Evolutionary conservation across 1,140 invertebrate genomes (phyloP).

Genomic region (Paraescarpia echinospica): DNA sequence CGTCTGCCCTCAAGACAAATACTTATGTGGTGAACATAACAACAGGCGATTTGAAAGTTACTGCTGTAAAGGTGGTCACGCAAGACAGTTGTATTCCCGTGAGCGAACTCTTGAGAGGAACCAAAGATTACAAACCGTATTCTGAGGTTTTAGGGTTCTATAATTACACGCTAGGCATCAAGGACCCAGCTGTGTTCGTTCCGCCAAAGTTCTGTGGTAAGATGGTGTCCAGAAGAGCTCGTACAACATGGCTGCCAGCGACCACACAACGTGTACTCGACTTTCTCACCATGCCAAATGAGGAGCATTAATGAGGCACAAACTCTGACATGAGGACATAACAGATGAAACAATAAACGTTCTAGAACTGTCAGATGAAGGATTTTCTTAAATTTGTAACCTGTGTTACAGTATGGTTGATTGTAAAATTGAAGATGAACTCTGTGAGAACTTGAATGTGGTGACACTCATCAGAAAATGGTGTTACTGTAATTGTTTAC

Average conservation of each 20-base stretch:
- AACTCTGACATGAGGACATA: background rate
- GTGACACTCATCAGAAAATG: background rate
- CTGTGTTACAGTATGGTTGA: background rate
- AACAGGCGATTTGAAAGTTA: background rate
- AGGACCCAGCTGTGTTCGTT: background rate
- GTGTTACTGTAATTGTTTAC: background rate
- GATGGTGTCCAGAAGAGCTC: background rate
- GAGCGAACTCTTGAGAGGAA: background rate
- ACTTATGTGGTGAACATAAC: background rate
- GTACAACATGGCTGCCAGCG: background rate
- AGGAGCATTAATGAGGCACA: background rate
- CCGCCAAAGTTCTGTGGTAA: background rate
- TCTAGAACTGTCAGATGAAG: background rate
- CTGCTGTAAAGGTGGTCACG: background rate
- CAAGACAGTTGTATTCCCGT: background rate
- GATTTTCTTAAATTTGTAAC: background rate
- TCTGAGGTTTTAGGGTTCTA: background rate
- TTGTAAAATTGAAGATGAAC: background rate
- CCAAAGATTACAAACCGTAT: background rate
- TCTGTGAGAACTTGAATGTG: background rate
- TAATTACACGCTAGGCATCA: background rate
- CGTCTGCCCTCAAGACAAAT: background rate
- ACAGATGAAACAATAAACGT: background rate
- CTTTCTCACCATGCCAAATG: background rate
- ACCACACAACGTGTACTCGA: background rate